Base-by-base conservation (phyloP, 2,113 vertebrate genomes). In the Dicaeum eximium region DNA sequence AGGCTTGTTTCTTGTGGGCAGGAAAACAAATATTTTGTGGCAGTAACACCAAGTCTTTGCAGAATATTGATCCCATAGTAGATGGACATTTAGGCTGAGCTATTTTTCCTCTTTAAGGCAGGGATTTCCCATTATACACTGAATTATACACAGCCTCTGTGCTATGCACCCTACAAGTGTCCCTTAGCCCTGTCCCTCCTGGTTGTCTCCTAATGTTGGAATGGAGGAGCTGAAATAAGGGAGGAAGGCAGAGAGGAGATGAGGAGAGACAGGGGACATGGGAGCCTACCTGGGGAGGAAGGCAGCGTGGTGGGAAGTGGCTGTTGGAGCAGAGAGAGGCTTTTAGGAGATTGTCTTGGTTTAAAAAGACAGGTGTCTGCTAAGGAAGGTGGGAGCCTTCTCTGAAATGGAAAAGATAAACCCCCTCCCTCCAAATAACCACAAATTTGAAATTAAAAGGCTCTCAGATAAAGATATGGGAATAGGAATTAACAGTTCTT, bases 281-380 rank as follows among this genome's bases (percentile, higher is more conserved):
- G 54, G 18, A 13, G 19, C 16, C 20, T 60, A 56, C 27, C 31
- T 1, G 1, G 16, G 42, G 45, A 30, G 25, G 44, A 37, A 25
- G 30, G 28, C 31, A 54, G 44, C 0, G 0, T 30, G 44, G 16
- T 11, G 6, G 13, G 14, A 33, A 9, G 13, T 30, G 67, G 30
- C 62, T 72, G 89, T 53, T 28, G 57, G 31, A 53, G 37, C 19
- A 47, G 56, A 51, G 60, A 15, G n/a, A 35, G 35, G 38, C 33
- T 70, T 9, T 33, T 33, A 37, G 45, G 28, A 67, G 42, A 9
- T 24, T n/a, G n/a, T n/a, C n/a, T n/a, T n/a, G n/a, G n/a, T n/a
- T n/a, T n/a, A n/a, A n/a, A n/a, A n/a, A n/a, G n/a, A n/a, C n/a
- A n/a, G n/a, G n/a, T n/a, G n/a, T n/a, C n/a, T n/a, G n/a, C n/a